phyloP scores from a whole-genome alignment of 2,888 invertebrate genomes.

The Tiliacea aurago region DNA sequence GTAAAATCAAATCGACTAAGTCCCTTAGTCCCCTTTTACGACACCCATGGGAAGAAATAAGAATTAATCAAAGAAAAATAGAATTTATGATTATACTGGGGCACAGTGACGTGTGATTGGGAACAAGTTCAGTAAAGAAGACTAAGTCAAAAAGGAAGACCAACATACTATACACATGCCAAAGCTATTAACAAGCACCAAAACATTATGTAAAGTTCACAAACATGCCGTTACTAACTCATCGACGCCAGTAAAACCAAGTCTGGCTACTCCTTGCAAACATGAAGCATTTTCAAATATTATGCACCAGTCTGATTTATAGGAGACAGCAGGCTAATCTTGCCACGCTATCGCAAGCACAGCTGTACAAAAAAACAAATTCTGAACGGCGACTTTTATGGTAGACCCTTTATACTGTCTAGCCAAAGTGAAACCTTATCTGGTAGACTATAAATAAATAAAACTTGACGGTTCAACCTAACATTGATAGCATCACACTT shows the following conservation, averaged over 20 bases:
- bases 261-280: constrained; percentile 39
- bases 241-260: constrained; percentile 48
- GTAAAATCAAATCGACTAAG: no score
- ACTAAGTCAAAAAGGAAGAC: background rate
- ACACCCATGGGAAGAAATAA: no score
- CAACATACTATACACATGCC: background rate
- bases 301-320: constrained; percentile 64
- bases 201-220: constrained; percentile 14
- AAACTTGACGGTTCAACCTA: constrained; percentile 54
- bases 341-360: constrained; percentile 54
- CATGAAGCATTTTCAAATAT: constrained; percentile 64
- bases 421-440: constrained; percentile 62
- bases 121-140: background rate
- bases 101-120: no score
- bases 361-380: constrained; percentile 57
- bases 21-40: no score
- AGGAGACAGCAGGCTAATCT: constrained; percentile 59
- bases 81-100: no score
- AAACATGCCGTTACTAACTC: constrained; percentile 34
- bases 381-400: constrained; percentile 52
- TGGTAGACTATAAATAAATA: constrained; percentile 56
- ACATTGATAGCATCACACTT: constrained; percentile 53
- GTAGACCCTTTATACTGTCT: constrained; percentile 54
- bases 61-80: no score
- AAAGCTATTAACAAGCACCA: background rate